Conservation (phyloP, 1,140 invertebrate species). For the Nixonia krombeini region DNA sequence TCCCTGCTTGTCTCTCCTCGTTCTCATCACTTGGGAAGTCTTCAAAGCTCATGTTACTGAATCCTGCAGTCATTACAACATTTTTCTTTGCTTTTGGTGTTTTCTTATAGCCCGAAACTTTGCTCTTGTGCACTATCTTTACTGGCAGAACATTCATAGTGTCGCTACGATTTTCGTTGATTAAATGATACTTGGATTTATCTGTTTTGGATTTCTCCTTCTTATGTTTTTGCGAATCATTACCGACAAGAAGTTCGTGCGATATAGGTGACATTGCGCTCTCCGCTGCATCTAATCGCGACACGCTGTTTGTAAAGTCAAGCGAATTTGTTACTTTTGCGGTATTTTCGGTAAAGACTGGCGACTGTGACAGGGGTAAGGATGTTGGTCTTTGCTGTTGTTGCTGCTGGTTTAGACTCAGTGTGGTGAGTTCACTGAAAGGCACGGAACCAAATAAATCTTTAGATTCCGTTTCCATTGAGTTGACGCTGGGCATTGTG, state of each 20-base stretch:
- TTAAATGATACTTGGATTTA: slow-evolving; percentile 73
- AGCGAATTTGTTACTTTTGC: slow-evolving; percentile 49
- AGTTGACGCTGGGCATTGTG: slow-evolving; percentile 16
- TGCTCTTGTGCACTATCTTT: slow-evolving; percentile 55
- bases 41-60: slow-evolving; percentile 86
- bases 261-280: slow-evolving; percentile 59
- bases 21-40: slow-evolving; percentile 81
- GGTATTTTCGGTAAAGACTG: slow-evolving; percentile 49
- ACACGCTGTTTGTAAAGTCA: slow-evolving; percentile 48
- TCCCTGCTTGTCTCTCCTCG: slow-evolving; percentile 57
- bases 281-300: slow-evolving; percentile 31
- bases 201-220: slow-evolving; percentile 70
- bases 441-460: slow-evolving; percentile 78
- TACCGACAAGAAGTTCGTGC: slow-evolving; percentile 56
- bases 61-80: slow-evolving; percentile 69
- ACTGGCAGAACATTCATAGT: slow-evolving; percentile 51
- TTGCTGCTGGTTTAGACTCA: slow-evolving; percentile 54
- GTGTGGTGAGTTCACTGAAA: slow-evolving; percentile 71
- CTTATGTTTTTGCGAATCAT: slow-evolving; percentile 56
- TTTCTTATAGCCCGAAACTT: slow-evolving; percentile 54
- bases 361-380: slow-evolving; percentile 58
- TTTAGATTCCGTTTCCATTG: slow-evolving; percentile 50
- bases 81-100: slow-evolving; percentile 58
- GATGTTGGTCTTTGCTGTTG: slow-evolving; percentile 59
- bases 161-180: slow-evolving; percentile 65